phyloP scores from a whole-genome alignment of 2,888 invertebrate species.

The Hemistola chrysoprasaria region DNA sequence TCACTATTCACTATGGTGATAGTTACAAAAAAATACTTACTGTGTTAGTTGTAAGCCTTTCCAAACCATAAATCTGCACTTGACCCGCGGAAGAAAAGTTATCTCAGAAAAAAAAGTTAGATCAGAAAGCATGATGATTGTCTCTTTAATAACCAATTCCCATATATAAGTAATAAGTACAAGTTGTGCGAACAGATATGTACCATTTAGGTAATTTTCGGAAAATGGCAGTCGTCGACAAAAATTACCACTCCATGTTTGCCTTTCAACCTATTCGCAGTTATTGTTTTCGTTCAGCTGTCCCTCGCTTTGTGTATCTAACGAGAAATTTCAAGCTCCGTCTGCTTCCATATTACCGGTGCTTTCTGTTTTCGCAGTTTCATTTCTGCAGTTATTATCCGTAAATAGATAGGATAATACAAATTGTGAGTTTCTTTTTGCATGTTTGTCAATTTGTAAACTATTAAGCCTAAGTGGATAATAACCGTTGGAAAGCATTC shows the following conservation, averaged over 20 bases:
- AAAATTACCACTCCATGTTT: constrained; percentile 26
- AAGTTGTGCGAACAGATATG: constrained; percentile 3
- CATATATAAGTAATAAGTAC: neutral
- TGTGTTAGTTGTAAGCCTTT: constrained; percentile 1
- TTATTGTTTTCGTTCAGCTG: constrained; percentile 33
- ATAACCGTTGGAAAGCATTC: constrained; percentile 17
- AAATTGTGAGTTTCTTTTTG: constrained; percentile 28
- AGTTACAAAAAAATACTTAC: neutral
- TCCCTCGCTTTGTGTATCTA: constrained; percentile 39
- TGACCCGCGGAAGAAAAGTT: too few species aligned
- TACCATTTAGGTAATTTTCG: constrained; percentile 12
- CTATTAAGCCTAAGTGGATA: constrained; percentile 12
- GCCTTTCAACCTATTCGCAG: constrained; percentile 26
- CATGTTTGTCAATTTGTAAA: constrained; percentile 18
- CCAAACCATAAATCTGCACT: constrained; percentile 1
- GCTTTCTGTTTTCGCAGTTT: constrained; percentile 47
- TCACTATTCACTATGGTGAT: neutral
- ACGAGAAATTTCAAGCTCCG: constrained; percentile 45
- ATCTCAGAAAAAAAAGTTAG: too few species aligned
- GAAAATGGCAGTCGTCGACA: constrained; percentile 17
- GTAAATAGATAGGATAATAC: constrained; percentile 27
- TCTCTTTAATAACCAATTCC: too few species aligned
- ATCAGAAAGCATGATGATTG: too few species aligned
- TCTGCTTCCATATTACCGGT: constrained; percentile 34
- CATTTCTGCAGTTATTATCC: constrained; percentile 26